Evolutionary conservation across 2,888 invertebrate species (phyloP).

Genomic region (Cactoblastis cactorum): DNA sequence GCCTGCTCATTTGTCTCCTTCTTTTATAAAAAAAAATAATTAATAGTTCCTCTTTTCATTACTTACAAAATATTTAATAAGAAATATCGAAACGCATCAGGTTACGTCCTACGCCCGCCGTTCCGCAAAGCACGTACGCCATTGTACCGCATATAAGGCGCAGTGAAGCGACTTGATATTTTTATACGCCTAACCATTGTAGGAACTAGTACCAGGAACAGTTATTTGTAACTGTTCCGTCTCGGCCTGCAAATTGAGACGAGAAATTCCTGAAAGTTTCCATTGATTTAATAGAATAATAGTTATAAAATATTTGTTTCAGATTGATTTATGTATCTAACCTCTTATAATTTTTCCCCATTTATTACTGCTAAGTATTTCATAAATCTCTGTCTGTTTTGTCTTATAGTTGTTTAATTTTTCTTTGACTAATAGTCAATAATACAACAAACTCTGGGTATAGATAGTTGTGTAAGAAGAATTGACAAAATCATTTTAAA

Average conservation of each 20-base stretch:
- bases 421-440: too few species aligned
- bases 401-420: too few species aligned
- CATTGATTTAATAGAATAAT: neutral
- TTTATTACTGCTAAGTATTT: too few species aligned
- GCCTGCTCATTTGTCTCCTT: too few species aligned
- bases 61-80: neutral
- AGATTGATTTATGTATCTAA: too few species aligned
- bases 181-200: constrained; percentile 72
- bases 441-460: too few species aligned
- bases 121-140: constrained; percentile 65
- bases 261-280: neutral
- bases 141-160: constrained; percentile 74
- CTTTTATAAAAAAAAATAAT: too few species aligned
- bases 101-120: constrained; percentile 45
- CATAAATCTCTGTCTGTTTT: too few species aligned
- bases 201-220: constrained; percentile 41
- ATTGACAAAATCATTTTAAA: too few species aligned
- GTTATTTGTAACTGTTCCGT: constrained; percentile 32
- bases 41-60: too few species aligned
- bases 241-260: constrained; percentile 5
- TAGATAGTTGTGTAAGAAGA: too few species aligned
- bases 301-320: neutral
- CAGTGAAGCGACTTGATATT: constrained; percentile 62
- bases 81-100: constrained; percentile 13
- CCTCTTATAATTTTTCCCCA: too few species aligned